Evolutionary conservation across 2,113 vertebrate genomes (phyloP).

Genomic region (Ophiodon elongatus): DNA sequence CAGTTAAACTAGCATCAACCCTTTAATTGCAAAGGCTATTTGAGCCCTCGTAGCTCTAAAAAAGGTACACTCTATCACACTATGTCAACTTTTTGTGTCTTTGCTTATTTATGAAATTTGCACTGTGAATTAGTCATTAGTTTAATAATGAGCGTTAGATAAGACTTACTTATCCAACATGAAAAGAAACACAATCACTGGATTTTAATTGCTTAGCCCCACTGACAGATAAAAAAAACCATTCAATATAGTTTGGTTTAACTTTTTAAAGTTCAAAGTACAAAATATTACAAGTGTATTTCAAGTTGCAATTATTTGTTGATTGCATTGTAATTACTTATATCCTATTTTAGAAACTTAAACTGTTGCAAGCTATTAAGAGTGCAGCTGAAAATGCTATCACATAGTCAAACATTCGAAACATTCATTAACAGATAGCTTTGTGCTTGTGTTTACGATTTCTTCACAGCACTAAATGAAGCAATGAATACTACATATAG

Average conservation of each 20-base stretch:
- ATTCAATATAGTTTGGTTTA: not conserved
- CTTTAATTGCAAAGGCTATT: not conserved
- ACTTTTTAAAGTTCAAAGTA: too few species aligned
- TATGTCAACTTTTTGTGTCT: not conserved
- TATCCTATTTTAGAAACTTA: not conserved
- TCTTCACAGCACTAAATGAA: not conserved
- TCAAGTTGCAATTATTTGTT: not conserved
- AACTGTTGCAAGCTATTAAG: not conserved
- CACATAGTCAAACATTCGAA: not conserved
- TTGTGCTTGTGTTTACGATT: not conserved
- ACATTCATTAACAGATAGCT: not conserved
- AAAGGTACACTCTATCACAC: not conserved
- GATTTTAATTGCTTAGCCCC: slow-evolving; percentile 32
- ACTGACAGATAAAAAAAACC: slow-evolving; percentile 12
- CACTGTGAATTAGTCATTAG: slow-evolving; percentile 13
- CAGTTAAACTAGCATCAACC: not conserved
- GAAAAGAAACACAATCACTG: slow-evolving; percentile 9
- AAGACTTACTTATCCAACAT: slow-evolving; percentile 13
- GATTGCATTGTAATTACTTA: not conserved
- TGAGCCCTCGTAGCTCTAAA: not conserved
- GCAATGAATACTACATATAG: not conserved
- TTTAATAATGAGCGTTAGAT: slow-evolving; percentile 23
- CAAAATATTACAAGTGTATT: not conserved
- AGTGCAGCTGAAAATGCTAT: not conserved
- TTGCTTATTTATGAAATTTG: slow-evolving; percentile 4